These are phyloP conservation scores for Hypena proboscidalis DNA, from an alignment of 2,888 invertebrate genomes.

Conservation along the genomic window DNA sequence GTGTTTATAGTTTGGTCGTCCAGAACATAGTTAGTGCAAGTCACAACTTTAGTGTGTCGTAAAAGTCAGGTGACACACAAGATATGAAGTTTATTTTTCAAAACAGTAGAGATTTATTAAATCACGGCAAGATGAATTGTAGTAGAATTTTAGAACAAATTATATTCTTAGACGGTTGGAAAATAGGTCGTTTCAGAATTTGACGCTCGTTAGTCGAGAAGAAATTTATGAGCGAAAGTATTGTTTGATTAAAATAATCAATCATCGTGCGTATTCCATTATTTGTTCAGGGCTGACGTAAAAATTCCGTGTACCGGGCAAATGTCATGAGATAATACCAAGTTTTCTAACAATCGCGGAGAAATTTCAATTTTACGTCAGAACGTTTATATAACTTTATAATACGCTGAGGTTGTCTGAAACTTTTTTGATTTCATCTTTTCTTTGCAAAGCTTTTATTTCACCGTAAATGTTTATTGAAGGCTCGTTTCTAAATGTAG, in stretches of 20 bases:
- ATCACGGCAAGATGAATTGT: conserved; percentile 18
- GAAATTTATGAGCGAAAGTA: conserved; percentile 21
- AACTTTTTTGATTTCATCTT: conserved; percentile 56
- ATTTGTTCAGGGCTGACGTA: conserved; percentile 36
- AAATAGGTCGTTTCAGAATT: conserved; percentile 18
- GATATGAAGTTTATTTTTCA: not conserved
- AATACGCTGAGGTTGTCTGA: conserved; percentile 36
- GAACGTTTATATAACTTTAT: conserved; percentile 50
- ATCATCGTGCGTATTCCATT: conserved; percentile 19
- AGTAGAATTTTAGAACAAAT: conserved; percentile 27
- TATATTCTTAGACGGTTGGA: conserved; percentile 13
- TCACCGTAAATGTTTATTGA: conserved; percentile 36
- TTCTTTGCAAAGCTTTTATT: conserved; percentile 35
- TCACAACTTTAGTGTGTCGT: not conserved
- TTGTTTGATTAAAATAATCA: conserved; percentile 24
- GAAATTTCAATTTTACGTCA: conserved; percentile 50
- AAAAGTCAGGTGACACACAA: not conserved
- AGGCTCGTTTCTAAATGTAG: too few relatives aligned
- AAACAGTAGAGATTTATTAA: not conserved
- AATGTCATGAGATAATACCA: conserved; percentile 45
- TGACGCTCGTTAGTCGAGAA: conserved; percentile 24
- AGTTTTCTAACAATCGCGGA: conserved; percentile 46
- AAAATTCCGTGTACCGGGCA: conserved; percentile 36
- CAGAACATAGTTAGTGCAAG: not conserved
- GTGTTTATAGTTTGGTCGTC: not conserved